Conservation (phyloP, 2,888 invertebrate genomes). For the Rotaria macrura region DNA sequence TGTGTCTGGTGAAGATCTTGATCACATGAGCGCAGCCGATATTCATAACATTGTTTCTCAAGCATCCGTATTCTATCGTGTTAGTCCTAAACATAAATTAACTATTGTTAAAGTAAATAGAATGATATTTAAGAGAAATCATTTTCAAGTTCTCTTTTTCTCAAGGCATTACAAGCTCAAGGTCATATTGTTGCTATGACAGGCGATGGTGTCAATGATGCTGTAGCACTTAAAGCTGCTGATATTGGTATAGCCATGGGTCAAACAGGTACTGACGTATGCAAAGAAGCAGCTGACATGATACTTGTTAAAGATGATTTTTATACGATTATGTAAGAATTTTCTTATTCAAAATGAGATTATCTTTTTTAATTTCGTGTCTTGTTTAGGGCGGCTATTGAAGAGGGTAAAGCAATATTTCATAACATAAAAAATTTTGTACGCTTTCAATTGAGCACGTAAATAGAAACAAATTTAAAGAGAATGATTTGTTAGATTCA, state of each 20-base stretch:
- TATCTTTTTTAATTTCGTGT: constrained; percentile 21
- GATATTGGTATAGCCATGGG: constrained; percentile 95
- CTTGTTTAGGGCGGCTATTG: constrained; percentile 66
- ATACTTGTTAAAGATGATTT: constrained; percentile 96
- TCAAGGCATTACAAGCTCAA: constrained; percentile 63
- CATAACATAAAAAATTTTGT: constrained; percentile 99
- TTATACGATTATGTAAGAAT: constrained; percentile 78
- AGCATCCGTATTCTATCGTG: constrained; percentile 86
- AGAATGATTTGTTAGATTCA: not conserved
- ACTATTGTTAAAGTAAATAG: constrained; percentile 70
- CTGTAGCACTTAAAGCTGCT: constrained; percentile 87
- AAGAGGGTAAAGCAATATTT: constrained; percentile 97
- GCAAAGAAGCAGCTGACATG: constrained; percentile 99
- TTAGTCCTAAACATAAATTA: constrained; percentile 91
- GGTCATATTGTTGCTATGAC: constrained; percentile 97
- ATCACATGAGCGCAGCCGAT: constrained; percentile 67
- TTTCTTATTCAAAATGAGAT: not conserved
- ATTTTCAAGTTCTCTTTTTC: constrained; percentile 25
- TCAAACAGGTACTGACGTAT: constrained; percentile 81
- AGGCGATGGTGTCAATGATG: constrained; percentile 97
- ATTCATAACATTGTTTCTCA: constrained; percentile 69
- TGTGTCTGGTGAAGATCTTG: constrained; percentile 83
- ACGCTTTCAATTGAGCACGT: constrained; percentile 83
- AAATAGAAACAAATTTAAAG: constrained; percentile 35
- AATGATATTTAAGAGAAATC: not conserved